Evolutionary conservation across 1,140 invertebrate genomes (phyloP).

Genomic region (Aphaenogaster floridana): DNA sequence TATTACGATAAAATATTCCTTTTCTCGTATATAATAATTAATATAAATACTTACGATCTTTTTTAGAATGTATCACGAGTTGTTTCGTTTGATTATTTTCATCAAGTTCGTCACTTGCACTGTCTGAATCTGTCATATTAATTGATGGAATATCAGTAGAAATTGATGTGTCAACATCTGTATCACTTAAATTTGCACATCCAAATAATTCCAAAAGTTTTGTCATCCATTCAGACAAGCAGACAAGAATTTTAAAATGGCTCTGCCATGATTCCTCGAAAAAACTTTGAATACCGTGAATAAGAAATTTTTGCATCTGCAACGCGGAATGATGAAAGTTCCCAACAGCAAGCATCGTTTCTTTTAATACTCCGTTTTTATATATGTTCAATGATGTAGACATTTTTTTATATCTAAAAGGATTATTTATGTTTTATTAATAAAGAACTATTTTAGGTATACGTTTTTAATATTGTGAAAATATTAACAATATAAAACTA

Average conservation of each 20-base stretch:
- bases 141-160: background rate
- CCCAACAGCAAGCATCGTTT: slow-evolving; percentile 38
- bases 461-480: background rate
- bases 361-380: slow-evolving; percentile 35
- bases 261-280: slow-evolving; percentile 56
- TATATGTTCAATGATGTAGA: slow-evolving; percentile 57
- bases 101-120: background rate
- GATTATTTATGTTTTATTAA: background rate
- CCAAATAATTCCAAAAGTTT: slow-evolving; percentile 57
- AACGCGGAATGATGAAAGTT: slow-evolving; percentile 51
- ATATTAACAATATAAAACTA: background rate
- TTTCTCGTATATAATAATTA: background rate
- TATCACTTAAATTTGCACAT: background rate
- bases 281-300: slow-evolving; percentile 38
- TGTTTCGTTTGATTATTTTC: background rate
- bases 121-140: slow-evolving; percentile 15
- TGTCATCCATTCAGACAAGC: slow-evolving; percentile 52
- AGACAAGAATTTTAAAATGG: slow-evolving; percentile 27
- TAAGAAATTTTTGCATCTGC: slow-evolving; percentile 50
- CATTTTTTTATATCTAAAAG: slow-evolving; percentile 47
- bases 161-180: background rate
- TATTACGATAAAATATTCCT: background rate
- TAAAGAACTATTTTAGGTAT: background rate
- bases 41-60: slow-evolving; percentile 40
- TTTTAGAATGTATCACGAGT: background rate